Conservation (phyloP, 2,113 vertebrate genomes). For the Hippocampus zosterae region DNA sequence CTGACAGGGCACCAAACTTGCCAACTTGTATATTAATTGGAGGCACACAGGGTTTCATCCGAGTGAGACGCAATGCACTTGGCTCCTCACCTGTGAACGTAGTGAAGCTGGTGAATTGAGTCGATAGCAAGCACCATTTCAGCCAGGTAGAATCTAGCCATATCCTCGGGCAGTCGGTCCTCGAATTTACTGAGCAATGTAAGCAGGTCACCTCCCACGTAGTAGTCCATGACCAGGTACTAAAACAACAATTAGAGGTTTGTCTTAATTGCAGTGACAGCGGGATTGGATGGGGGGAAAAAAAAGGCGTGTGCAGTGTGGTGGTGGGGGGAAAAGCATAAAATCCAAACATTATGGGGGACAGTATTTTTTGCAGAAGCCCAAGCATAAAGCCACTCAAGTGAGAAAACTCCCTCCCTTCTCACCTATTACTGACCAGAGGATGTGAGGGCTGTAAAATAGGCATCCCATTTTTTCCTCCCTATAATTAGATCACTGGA, state of each 20-base stretch:
- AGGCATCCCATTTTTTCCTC: conserved; percentile 30
- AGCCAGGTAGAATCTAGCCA: conserved; percentile 97
- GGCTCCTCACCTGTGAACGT: conserved; percentile 87
- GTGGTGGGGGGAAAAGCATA: background rate
- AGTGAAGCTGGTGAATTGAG: conserved; percentile 96
- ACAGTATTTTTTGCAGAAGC: background rate
- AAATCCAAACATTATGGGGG: background rate
- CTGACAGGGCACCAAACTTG: too few relatives aligned
- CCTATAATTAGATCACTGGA: conserved; percentile 46
- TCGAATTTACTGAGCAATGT: conserved; percentile 99
- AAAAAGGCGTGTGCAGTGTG: background rate
- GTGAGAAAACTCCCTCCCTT: background rate
- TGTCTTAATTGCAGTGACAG: background rate
- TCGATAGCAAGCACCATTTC: conserved; percentile 99
- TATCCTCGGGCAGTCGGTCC: conserved; percentile 94
- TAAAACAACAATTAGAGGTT: conserved; percentile 37
- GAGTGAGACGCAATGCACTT: background rate
- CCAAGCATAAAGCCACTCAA: background rate
- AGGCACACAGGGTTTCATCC: background rate
- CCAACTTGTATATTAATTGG: background rate
- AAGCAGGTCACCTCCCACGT: conserved; percentile 95
- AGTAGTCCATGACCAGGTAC: conserved; percentile 99
- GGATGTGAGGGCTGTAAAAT: conserved; percentile 1
- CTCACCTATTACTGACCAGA: background rate
- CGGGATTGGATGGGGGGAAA: too few relatives aligned